Conservation (phyloP, 1,140 invertebrate genomes). For the Ylistrum balloti region DNA sequence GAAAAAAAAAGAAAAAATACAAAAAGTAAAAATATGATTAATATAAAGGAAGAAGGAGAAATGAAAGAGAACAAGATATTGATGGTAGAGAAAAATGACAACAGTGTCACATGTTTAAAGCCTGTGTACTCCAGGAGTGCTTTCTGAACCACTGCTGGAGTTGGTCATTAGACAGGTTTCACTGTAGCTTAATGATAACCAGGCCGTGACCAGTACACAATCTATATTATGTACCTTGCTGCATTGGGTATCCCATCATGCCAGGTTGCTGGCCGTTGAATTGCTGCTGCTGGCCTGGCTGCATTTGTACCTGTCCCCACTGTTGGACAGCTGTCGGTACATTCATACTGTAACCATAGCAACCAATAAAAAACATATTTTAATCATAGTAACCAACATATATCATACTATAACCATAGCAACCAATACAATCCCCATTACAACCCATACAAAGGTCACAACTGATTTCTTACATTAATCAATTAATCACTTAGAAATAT, state of each 20-base stretch:
- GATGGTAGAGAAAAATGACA: background rate
- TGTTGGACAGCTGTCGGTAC: conserved; percentile 65
- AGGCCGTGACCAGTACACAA: background rate
- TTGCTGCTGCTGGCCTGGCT: conserved; percentile 71
- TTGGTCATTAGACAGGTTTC: background rate
- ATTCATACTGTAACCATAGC: conserved; percentile 46
- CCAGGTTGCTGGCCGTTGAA: conserved; percentile 73
- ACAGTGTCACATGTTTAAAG: background rate
- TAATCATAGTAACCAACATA: background rate
- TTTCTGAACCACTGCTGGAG: background rate
- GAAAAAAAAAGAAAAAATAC: background rate
- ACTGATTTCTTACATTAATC: too few relatives aligned
- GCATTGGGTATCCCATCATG: conserved; percentile 76
- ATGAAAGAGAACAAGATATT: background rate
- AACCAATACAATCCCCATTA: background rate
- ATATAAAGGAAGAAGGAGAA: too few relatives aligned
- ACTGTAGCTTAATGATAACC: too few relatives aligned
- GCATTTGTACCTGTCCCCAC: conserved; percentile 70
- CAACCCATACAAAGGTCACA: too few relatives aligned
- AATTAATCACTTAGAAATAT: too few relatives aligned
- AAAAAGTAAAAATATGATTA: too few relatives aligned
- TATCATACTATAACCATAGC: background rate
- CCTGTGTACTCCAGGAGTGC: background rate
- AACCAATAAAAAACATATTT: background rate
- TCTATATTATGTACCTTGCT: conserved; percentile 67